Percentiles rank a stretch among this genome's conserved stretches.
Evolutionary conservation across 2,888 invertebrate species (phyloP).

Genomic region (Cerastis leucographa): DNA sequence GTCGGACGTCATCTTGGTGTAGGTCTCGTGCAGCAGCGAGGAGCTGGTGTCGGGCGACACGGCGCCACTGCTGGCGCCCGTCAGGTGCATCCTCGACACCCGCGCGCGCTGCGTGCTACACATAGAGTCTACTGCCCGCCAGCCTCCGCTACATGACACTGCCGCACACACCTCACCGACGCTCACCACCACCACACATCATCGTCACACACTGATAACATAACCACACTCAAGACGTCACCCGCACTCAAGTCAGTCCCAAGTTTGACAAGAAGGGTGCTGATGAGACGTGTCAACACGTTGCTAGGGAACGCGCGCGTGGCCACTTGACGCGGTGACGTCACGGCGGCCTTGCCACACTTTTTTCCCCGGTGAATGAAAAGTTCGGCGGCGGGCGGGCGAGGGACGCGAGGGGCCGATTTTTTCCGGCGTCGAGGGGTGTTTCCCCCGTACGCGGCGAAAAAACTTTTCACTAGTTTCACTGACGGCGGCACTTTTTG

Average conservation of each 20-base stretch:
- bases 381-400: constrained; percentile 91
- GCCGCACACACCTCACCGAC: constrained; percentile 74
- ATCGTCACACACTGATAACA: constrained; percentile 75
- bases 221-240: constrained; percentile 66
- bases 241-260: constrained; percentile 58
- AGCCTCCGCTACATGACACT: constrained; percentile 82
- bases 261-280: constrained; percentile 62
- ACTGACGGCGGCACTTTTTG: constrained; percentile 90
- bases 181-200: constrained; percentile 74
- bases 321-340: constrained; percentile 89
- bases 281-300: constrained; percentile 79
- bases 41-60: constrained; percentile 94
- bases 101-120: constrained; percentile 89
- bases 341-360: constrained; percentile 91
- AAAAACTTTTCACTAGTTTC: constrained; percentile 90
- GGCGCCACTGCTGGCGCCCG: constrained; percentile 89
- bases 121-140: constrained; percentile 81
- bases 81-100: constrained; percentile 90
- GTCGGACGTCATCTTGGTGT: constrained; percentile 97
- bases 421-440: constrained; percentile 88
- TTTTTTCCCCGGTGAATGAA: constrained; percentile 92
- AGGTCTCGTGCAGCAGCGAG: constrained; percentile 94
- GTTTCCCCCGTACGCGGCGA: constrained; percentile 86
- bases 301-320: constrained; percentile 89
- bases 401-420: constrained; percentile 88